Evolutionary conservation across 2,888 invertebrate genomes (phyloP), one percentile per base, ranked within the genome.

Genomic region (Volucella inflata): DNA sequence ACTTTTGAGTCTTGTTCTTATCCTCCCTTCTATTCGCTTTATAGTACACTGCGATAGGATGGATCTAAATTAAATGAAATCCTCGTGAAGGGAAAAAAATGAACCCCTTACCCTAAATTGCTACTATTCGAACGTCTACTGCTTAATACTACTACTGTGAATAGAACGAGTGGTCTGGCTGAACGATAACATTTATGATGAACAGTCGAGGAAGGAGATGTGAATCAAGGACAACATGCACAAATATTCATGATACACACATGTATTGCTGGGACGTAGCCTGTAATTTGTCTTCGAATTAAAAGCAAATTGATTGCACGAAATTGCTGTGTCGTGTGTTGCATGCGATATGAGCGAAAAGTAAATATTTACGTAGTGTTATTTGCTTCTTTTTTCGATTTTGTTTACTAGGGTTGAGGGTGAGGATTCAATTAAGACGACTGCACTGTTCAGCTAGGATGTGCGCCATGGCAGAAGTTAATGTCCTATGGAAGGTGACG

Each of bases 281-380:
- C 75, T 60, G 71, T 59, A 77, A 82, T 82, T 71, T 82, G 77
- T 77, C 81, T 71, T 81, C 57, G 57, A 81, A 76, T 81, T 81
- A 60, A 81, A 81, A 75, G 53, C 76, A 77, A 82, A 77, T 82
- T 82, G 81, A 81, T 82, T 82, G 77, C 76, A 74, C 36, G 65
- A 74, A 65, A 74, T 67, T 67, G 57, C 42, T 64, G 70, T 68
- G 68, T 68, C 70, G 80, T 81, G 76, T 64, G 75, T 81, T 70
- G 81, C 81, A 81, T 81, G 76, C 55, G 48, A 81, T 68, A 76
- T 64, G 48, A 75, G 75, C 62, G 75, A 57, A 53, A n/a, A 51
- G 74, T 80, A 75, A 80, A 80, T 80, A 80, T 80, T 80, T 60
- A 50, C 51, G 53, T 62, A 74, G 53, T 50, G 14, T 72, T n/a